phyloP scores from a whole-genome alignment of 2,797 vertebrate genomes.

The Syncerus caffer region DNA sequence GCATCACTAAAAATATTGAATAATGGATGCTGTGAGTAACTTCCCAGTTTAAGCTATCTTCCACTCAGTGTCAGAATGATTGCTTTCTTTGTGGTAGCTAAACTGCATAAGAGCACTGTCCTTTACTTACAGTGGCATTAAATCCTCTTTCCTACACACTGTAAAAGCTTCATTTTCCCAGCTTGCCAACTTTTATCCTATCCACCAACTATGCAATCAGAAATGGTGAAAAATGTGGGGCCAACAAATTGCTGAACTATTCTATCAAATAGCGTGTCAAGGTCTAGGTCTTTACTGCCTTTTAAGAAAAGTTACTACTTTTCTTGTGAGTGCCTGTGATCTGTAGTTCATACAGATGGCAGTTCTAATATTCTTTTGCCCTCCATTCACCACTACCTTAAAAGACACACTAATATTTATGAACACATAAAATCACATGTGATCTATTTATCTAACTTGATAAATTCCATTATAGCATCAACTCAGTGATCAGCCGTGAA shows the following conservation, averaged over 20 bases:
- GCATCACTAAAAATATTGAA: slow-evolving; percentile 48
- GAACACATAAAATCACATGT: slow-evolving; percentile 58
- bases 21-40: slow-evolving; percentile 44
- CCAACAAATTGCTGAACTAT: slow-evolving; percentile 41
- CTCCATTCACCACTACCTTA: slow-evolving; percentile 22
- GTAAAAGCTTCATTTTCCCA: slow-evolving; percentile 51
- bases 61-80: slow-evolving; percentile 19
- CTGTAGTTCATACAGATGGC: slow-evolving; percentile 25
- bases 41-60: slow-evolving; percentile 28
- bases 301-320: slow-evolving; percentile 63
- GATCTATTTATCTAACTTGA: slow-evolving; percentile 63
- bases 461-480: slow-evolving; percentile 62
- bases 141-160: slow-evolving; percentile 21
- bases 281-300: slow-evolving; percentile 40
- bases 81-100: slow-evolving; percentile 36
- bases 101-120: not conserved
- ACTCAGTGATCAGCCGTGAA: slow-evolving; percentile 45
- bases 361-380: not conserved
- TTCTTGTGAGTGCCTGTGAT: slow-evolving; percentile 47
- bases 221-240: slow-evolving; percentile 13
- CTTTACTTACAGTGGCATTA: slow-evolving; percentile 47
- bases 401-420: slow-evolving; percentile 71
- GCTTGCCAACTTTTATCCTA: slow-evolving; percentile 59
- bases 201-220: slow-evolving; percentile 46
- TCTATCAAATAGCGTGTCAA: slow-evolving; percentile 44